Conservation (phyloP, 2,888 invertebrate species). For the Phorcus lineatus region DNA sequence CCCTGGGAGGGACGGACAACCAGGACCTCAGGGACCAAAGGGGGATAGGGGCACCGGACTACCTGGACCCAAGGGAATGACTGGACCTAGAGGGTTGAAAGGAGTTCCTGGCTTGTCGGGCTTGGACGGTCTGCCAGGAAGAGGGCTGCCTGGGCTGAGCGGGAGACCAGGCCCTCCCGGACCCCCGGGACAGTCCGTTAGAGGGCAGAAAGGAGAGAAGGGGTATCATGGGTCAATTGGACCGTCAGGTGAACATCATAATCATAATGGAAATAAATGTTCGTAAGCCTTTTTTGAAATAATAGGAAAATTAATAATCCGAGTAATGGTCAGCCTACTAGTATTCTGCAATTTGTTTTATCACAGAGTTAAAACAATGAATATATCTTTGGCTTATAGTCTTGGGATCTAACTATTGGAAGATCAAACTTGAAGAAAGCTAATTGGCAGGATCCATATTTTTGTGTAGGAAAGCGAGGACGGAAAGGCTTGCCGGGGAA, state of each 20-base stretch:
- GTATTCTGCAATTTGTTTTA: no score
- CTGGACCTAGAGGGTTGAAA: slow-evolving; percentile 31
- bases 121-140: slow-evolving; percentile 45
- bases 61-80: not conserved
- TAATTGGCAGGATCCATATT: no score
- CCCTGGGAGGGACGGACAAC: slow-evolving; percentile 18
- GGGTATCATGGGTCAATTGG: slow-evolving; percentile 77
- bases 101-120: slow-evolving; percentile 48
- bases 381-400: no score
- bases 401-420: no score
- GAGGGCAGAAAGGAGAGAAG: slow-evolving; percentile 41
- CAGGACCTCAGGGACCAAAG: slow-evolving; percentile 16
- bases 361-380: no score
- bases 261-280: not conserved
- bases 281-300: not conserved
- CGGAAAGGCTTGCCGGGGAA: not conserved
- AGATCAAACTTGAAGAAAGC: no score
- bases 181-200: slow-evolving; percentile 48
- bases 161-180: slow-evolving; percentile 45
- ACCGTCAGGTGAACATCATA: slow-evolving; percentile 77
- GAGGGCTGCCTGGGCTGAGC: slow-evolving; percentile 47
- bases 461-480: slow-evolving; percentile 6
- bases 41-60: not conserved
- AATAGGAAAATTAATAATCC: no score
- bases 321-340: no score